A percentile compares a stretch with the other conserved stretches of the same genome.
These are phyloP conservation scores for Eira barbara DNA, from an alignment of 2,113 vertebrate genomes.

Conservation along the genomic window DNA sequence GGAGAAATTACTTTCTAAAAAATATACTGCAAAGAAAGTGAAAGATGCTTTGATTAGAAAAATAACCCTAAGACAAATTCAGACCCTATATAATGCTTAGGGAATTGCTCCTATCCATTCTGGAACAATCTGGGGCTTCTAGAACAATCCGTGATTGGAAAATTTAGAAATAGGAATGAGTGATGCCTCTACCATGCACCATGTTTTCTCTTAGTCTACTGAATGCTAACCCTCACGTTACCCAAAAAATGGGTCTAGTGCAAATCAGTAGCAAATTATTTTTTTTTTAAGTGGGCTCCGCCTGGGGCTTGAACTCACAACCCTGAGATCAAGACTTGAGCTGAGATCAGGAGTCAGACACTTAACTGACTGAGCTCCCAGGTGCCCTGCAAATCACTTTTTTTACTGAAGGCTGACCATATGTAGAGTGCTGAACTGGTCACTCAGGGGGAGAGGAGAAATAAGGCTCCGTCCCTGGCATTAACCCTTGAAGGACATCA, in stretches of 20 bases:
- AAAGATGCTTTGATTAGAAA: neutral
- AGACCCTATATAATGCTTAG: neutral
- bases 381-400: neutral
- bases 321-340: neutral
- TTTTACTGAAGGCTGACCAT: neutral
- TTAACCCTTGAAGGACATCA: neutral
- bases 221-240: neutral
- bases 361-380: neutral
- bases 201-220: neutral
- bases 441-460: neutral
- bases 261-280: neutral
- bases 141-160: conserved; percentile 30
- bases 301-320: neutral
- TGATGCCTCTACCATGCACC: neutral
- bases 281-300: neutral
- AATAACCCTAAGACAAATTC: neutral
- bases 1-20: conserved; percentile 14
- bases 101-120: neutral
- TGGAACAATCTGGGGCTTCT: neutral
- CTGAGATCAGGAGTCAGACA: neutral
- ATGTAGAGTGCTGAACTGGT: neutral
- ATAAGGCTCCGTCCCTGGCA: neutral
- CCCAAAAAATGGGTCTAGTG: neutral
- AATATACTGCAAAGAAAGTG: neutral
- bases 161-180: neutral